These are phyloP conservation scores for Diploscapter pachys DNA, from an alignment of 1,140 invertebrate species.

Conservation along the genomic window DNA sequence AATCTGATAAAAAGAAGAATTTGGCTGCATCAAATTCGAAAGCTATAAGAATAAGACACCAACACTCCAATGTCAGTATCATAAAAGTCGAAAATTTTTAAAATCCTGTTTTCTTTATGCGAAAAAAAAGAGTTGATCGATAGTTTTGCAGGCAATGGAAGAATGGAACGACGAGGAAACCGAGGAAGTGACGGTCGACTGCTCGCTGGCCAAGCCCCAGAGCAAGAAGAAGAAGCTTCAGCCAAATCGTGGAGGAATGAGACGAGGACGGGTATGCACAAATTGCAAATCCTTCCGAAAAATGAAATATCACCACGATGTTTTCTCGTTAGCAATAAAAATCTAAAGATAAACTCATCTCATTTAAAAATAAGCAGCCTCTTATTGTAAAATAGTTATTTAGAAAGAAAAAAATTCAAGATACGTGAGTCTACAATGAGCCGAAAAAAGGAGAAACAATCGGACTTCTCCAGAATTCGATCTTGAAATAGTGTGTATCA, in stretches of 20 bases:
- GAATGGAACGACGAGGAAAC: slow-evolving; percentile 86
- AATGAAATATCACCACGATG: background rate
- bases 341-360: background rate
- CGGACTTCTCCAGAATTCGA: no score
- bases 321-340: background rate
- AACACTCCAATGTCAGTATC: no score
- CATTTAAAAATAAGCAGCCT: background rate
- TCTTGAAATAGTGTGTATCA: no score
- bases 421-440: background rate
- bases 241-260: slow-evolving; percentile 34
- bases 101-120: no score
- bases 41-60: no score
- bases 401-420: background rate
- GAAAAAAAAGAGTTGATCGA: slow-evolving; percentile 17
- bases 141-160: slow-evolving; percentile 73
- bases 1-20: no score
- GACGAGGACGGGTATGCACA: background rate
- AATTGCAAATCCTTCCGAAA: slow-evolving; percentile 2
- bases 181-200: slow-evolving; percentile 75
- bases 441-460: background rate
- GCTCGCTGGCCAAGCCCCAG: slow-evolving; percentile 93
- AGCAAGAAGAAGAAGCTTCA: slow-evolving; percentile 84
- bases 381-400: no score
- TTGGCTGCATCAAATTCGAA: no score
- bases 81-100: no score